Percentiles rank a stretch among this genome's conserved stretches.
Evolutionary conservation across 1,140 invertebrate species (phyloP).

Genomic region (Solen grandis): DNA sequence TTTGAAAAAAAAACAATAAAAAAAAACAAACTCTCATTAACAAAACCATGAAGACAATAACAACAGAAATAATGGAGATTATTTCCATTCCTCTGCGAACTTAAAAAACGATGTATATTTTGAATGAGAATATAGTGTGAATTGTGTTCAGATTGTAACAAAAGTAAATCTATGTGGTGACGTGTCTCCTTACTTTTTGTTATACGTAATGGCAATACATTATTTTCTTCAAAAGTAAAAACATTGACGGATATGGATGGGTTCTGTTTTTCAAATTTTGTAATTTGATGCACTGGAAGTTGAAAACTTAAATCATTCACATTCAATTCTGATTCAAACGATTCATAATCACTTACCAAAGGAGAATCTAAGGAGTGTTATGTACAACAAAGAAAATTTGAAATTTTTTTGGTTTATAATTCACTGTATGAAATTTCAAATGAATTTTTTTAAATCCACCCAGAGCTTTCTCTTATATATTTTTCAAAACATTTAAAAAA

Average conservation of each 20-base stretch:
- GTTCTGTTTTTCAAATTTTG: too few species aligned
- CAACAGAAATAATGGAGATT: not conserved
- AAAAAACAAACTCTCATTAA: not conserved
- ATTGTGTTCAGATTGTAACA: constrained; percentile 37
- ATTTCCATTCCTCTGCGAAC: not conserved
- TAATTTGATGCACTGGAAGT: constrained; percentile 17
- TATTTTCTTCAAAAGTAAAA: constrained; percentile 25
- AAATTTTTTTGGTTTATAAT: too few species aligned
- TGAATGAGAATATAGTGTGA: too few species aligned
- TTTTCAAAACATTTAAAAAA: too few species aligned
- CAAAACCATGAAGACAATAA: constrained; percentile 42
- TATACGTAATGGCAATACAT: too few species aligned
- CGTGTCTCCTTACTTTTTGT: not conserved
- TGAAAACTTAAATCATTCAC: constrained; percentile 35
- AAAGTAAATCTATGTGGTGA: constrained; percentile 36
- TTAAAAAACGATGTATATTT: constrained; percentile 28
- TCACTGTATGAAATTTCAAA: too few species aligned
- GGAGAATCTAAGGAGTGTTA: constrained; percentile 39
- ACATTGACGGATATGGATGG: constrained; percentile 41
- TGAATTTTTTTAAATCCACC: too few species aligned
- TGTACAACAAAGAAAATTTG: too few species aligned
- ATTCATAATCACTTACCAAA: constrained; percentile 42
- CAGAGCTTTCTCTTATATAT: constrained; percentile 23
- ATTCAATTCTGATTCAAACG: too few species aligned
- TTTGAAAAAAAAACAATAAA: too few species aligned